A percentile compares a stretch with the other conserved stretches of the same genome.
Evolutionary conservation across 2,797 vertebrate species (phyloP).

Genomic region (Spatula clypeata): DNA sequence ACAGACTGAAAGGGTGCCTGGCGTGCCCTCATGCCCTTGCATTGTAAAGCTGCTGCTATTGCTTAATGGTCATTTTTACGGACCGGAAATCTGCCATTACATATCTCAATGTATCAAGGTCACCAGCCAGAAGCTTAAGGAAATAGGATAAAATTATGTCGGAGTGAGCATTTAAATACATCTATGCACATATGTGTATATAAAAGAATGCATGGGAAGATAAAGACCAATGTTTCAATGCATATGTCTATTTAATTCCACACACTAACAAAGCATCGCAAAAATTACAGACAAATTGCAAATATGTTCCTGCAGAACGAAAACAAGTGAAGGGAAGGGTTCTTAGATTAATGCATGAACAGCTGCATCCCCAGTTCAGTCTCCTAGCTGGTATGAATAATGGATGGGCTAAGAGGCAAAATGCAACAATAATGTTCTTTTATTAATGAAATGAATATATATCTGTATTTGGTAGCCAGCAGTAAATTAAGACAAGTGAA

Average conservation of each 20-base stretch:
- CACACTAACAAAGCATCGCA: slow-evolving; percentile 2
- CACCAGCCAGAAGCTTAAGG: background rate
- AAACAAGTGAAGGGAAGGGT: background rate
- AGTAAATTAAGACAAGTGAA: slow-evolving; percentile 79
- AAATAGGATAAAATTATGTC: background rate
- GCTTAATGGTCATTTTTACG: background rate
- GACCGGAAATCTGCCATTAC: background rate
- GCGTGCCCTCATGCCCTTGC: background rate
- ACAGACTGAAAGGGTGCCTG: slow-evolving; percentile 5
- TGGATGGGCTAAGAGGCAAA: slow-evolving; percentile 78
- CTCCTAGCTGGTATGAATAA: slow-evolving; percentile 82
- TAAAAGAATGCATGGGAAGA: background rate
- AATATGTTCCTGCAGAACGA: slow-evolving; percentile 48
- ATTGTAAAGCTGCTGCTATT: background rate
- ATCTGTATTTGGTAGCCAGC: slow-evolving; percentile 70
- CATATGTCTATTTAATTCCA: slow-evolving; percentile 19
- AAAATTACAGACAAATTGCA: slow-evolving; percentile 59
- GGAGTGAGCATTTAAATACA: background rate
- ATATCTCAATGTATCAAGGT: background rate
- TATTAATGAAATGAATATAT: slow-evolving; percentile 84
- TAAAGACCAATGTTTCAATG: background rate
- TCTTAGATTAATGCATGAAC: slow-evolving; percentile 72
- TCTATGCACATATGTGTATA: background rate
- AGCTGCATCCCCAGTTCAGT: slow-evolving; percentile 69
- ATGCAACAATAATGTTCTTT: slow-evolving; percentile 79